These are phyloP conservation scores for Corythaeola cristata DNA, from an alignment of 2,113 vertebrate genomes.

Conservation along the genomic window DNA sequence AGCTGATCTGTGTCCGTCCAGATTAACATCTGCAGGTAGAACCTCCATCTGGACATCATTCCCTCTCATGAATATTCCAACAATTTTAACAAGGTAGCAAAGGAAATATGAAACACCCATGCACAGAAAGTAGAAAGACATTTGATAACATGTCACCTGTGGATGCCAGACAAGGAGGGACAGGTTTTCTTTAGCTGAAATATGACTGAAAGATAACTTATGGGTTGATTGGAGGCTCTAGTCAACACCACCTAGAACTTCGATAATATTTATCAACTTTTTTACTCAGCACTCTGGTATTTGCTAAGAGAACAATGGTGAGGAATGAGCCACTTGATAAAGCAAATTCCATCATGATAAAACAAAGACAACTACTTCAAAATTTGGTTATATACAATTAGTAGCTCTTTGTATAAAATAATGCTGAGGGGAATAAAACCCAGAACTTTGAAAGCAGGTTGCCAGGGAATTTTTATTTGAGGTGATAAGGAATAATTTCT, in stretches of 20 bases:
- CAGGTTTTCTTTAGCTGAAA: conserved; percentile 21
- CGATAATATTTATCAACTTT: background rate
- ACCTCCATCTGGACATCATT: conserved; percentile 85
- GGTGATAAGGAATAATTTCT: background rate
- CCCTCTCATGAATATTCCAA: conserved; percentile 87
- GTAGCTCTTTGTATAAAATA: background rate
- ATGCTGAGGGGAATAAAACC: background rate
- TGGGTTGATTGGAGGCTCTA: background rate
- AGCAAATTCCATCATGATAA: background rate
- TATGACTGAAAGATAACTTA: background rate
- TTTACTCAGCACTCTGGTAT: background rate
- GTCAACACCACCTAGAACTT: background rate
- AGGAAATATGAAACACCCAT: conserved; percentile 48
- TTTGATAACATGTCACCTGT: conserved; percentile 38
- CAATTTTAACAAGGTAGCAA: conserved; percentile 74
- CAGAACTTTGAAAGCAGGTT: background rate
- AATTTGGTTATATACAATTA: background rate
- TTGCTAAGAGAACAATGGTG: background rate
- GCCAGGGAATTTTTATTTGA: background rate
- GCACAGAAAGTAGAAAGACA: conserved; percentile 9
- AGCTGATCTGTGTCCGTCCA: conserved; percentile 86
- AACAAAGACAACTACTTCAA: background rate
- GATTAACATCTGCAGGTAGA: conserved; percentile 89
- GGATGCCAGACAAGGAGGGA: conserved; percentile 12
- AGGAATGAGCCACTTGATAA: background rate